Base-by-base conservation (phyloP, 64 coral and sea anemone species). In the Trachythela sp. region DNA sequence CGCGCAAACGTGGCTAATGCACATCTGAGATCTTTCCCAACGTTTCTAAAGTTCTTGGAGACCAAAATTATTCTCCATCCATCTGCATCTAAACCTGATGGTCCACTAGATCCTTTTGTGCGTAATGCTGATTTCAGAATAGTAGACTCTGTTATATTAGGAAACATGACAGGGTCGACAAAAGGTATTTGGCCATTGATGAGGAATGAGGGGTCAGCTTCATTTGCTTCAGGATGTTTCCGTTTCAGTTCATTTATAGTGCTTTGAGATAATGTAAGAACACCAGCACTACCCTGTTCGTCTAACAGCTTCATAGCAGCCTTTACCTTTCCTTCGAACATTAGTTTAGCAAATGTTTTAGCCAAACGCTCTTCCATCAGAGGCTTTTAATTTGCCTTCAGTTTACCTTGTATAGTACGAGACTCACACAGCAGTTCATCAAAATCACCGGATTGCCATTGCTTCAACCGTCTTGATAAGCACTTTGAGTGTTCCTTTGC, bases 21-120 rank as follows among this genome's bases (percentile, higher is more conserved):
- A 48, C 50, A 18, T 48, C 88, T 80, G 29, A 89, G 75, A 52
- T 39, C 50, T 42, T 68, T 36, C 26, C 56, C 54, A 17, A 54
- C 87, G 10, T 36, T 17, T 72, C 87, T 59, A 43, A 76, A 88
- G 39, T 75, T 88, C 87, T 88, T 88, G 15, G 87, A 88, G 54
- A 91, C 50, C 89, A 85, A 59, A 32, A 85, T 91, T 91, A 54
- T 85, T 64, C 56, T 85, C 89, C 84, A 91, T 8, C 56, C 87
- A 75, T 88, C 87, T 24, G 67, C 54, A 36, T 87, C 85, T 39
- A 87, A 56, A 9, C 85, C 85, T 35, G 85, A 87, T 26, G 85
- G 85, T 8, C 87, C 67, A 43, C 58, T 72, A 13, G 67, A 43
- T 30, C 87, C 87, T 31, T 43, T 77, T 88, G 87, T 88, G 1